These are phyloP conservation scores for Atta colombica DNA, from an alignment of 1,140 invertebrate species.

Conservation along the genomic window DNA sequence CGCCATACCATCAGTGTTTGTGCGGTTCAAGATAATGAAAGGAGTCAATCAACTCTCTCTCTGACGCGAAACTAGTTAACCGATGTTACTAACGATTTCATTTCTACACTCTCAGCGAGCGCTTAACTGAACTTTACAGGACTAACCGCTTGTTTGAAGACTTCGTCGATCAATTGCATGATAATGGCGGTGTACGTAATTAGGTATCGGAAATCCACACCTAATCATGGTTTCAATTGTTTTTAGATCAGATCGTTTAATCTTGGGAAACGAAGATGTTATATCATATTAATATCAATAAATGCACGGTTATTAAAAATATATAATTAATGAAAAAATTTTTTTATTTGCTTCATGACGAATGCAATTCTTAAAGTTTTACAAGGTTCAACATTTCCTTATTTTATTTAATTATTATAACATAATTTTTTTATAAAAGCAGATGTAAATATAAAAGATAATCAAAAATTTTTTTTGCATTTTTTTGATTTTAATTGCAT, in stretches of 20 bases:
- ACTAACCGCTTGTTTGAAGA: constrained; percentile 46
- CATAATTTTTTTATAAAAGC: background rate
- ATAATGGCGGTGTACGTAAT: background rate
- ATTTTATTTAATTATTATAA: background rate
- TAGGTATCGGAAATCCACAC: constrained; percentile 48
- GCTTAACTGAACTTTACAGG: constrained; percentile 40
- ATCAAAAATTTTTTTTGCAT: too few relatives aligned
- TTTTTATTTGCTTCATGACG: background rate
- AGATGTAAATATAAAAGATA: background rate
- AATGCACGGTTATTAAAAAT: background rate
- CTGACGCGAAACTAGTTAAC: constrained; percentile 69
- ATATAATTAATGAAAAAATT: constrained; percentile 8
- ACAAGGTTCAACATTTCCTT: background rate
- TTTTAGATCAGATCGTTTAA: constrained; percentile 1
- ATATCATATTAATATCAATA: background rate
- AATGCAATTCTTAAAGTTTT: background rate
- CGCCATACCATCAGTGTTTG: constrained; percentile 4
- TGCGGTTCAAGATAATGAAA: constrained; percentile 64
- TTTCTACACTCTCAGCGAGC: constrained; percentile 42
- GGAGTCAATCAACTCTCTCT: constrained; percentile 72
- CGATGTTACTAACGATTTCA: constrained; percentile 64
- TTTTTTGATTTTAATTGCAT: background rate
- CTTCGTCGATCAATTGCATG: constrained; percentile 55
- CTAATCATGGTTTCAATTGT: background rate
- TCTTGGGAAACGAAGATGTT: background rate